These are phyloP conservation scores for Vanessa tameamea DNA, from an alignment of 1,140 invertebrate species.

Conservation along the genomic window DNA sequence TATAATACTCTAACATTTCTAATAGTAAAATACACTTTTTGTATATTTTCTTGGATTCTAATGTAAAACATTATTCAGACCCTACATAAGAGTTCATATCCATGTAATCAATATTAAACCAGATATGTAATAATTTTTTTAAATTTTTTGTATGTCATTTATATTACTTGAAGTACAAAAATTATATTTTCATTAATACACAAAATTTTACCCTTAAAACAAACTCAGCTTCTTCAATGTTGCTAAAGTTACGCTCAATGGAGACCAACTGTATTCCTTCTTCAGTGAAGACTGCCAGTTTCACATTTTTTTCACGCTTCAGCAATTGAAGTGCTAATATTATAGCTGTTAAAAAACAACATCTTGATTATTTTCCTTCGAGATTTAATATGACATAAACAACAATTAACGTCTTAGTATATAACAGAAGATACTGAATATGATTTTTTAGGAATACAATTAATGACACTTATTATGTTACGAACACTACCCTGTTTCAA, in stretches of 20 bases:
- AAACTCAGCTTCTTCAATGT: constrained; percentile 64
- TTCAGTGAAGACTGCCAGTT: constrained; percentile 69
- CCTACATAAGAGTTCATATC: too few species aligned
- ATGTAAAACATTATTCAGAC: too few species aligned
- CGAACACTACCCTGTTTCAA: too few species aligned
- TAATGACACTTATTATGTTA: too few species aligned
- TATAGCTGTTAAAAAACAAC: constrained; percentile 54
- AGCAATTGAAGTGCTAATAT: constrained; percentile 66
- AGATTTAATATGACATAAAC: too few species aligned
- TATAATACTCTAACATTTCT: too few species aligned
- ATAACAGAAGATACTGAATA: too few species aligned
- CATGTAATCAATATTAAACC: too few species aligned
- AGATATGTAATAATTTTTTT: not conserved
- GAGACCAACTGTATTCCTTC: constrained; percentile 60
- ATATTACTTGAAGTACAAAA: not conserved
- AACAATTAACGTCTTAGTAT: too few species aligned
- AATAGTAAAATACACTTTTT: too few species aligned
- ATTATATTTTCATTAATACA: not conserved
- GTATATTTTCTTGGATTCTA: too few species aligned
- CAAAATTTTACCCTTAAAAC: constrained; percentile 54
- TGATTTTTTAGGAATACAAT: too few species aligned
- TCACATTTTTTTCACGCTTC: constrained; percentile 67
- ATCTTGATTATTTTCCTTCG: not conserved
- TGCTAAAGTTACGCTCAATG: constrained; percentile 64
- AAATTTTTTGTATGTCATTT: not conserved